Evolutionary conservation across 2,113 vertebrate species (phyloP).

Genomic region (Panurus biarmicus): DNA sequence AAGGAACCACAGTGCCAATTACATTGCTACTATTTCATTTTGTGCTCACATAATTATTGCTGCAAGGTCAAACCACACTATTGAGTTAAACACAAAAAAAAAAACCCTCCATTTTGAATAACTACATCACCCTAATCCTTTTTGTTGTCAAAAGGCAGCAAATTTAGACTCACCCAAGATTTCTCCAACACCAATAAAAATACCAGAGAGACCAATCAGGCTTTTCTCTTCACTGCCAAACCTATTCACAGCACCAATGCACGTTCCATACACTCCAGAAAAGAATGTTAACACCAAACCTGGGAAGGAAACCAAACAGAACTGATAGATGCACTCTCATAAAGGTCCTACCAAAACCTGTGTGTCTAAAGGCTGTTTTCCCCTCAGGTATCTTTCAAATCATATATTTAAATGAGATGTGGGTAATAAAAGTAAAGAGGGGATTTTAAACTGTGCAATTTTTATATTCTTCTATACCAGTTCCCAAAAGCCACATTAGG

Average conservation of each 20-base stretch:
- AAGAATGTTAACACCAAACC: slow-evolving; percentile 94
- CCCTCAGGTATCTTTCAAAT: neutral
- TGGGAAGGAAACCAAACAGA: slow-evolving; percentile 42
- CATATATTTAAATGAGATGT: neutral
- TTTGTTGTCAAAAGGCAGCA: neutral
- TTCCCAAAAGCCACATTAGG: neutral
- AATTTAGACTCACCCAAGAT: slow-evolving; percentile 82
- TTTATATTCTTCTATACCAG: neutral
- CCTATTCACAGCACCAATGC: slow-evolving; percentile 84
- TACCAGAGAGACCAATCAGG: slow-evolving; percentile 94
- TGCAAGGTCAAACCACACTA: neutral
- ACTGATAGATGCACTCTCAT: neutral
- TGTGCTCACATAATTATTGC: neutral
- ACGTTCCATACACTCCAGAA: slow-evolving; percentile 94
- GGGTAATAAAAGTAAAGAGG: neutral
- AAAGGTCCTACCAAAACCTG: neutral
- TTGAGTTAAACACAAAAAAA: neutral
- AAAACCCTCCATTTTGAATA: neutral
- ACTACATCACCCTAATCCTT: neutral
- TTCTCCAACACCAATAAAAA: slow-evolving; percentile 91
- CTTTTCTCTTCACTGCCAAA: slow-evolving; percentile 90
- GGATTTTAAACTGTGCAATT: neutral
- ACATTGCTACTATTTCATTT: neutral
- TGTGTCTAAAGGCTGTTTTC: neutral
- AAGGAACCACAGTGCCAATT: neutral